Conservation (phyloP, 2,888 invertebrate species). For the Clanis bilineata region DNA sequence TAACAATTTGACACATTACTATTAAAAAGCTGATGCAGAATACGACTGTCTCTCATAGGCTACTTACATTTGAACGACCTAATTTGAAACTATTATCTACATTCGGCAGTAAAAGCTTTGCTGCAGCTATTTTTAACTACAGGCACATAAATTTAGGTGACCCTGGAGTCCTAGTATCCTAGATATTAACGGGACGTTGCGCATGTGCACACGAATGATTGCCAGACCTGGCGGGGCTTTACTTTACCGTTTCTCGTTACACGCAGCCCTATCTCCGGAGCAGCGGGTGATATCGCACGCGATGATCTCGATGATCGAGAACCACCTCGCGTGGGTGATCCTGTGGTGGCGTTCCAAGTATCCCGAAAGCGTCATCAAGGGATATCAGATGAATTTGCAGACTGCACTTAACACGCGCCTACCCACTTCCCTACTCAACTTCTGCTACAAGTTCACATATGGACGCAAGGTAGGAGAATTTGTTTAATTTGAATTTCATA, state of each 20-base stretch:
- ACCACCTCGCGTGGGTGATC: constrained; percentile 95
- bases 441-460: constrained; percentile 94
- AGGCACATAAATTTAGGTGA: constrained; percentile 16
- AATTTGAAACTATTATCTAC: not conserved
- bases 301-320: constrained; percentile 96
- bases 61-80: not conserved
- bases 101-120: not conserved
- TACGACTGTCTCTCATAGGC: no score
- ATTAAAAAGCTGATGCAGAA: not conserved
- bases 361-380: constrained; percentile 93
- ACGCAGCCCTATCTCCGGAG: constrained; percentile 87
- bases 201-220: constrained; percentile 56
- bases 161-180: constrained; percentile 36
- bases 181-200: constrained; percentile 42
- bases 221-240: constrained; percentile 21
- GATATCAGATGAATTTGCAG: constrained; percentile 95
- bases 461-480: constrained; percentile 87
- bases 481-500: not conserved
- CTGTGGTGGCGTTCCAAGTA: constrained; percentile 96
- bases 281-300: constrained; percentile 95
- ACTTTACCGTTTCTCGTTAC: constrained; percentile 31
- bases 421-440: constrained; percentile 93
- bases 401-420: constrained; percentile 93
- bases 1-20: not conserved
- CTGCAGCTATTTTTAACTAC: constrained; percentile 6